Evolutionary conservation across 2,797 vertebrate species (phyloP), one percentile per base, ranked within the genome.

Genomic region (Todus mexicanus): DNA sequence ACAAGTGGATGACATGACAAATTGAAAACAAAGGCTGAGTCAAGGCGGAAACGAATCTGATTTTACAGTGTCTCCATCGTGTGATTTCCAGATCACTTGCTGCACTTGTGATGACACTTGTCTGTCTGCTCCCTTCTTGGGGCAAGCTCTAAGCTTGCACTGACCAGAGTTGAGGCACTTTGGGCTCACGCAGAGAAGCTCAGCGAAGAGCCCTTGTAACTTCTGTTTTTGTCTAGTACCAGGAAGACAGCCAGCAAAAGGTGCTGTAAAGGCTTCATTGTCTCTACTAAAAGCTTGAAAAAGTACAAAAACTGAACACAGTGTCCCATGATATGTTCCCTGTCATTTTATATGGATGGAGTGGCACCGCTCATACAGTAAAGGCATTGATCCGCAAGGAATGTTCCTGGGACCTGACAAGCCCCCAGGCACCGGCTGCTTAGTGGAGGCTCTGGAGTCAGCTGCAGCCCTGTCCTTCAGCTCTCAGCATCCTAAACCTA

Each of bases 11-110:
- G 71, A 84, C 56, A 56, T 73, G 80, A 40, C 64, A 83, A 75
- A 81, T 47, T 27, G 56, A 86, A 82, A 95, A 59, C 79, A 91
- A 90, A 75, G 38, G 42, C 57, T 94, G 94, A 95, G 63, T 93
- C 94, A 96, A 77, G 63, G 33, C 93, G 92, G 91, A 89, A 85
- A 70, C 68, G 61, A 48, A 50, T 65, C 43, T 80, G 61, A 87
- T 86, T 92, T 76, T 93, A 54, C 23, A 71, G 33, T 16, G 3
- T 61, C 63, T 78, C 7, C 54, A 43, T 14, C 50, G 33, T 40
- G 13, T 42, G 51, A 91, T 71, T 80, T 80, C 59, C 43, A 83
- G 56, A 25, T 17, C 19, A 35, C 69, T 91, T 61, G 19, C 26
- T 82, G 71, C 48, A 22, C 43, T 90, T 51, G 63, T 15, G n/a